These are phyloP conservation scores for Phortica variegata DNA, from an alignment of 1,140 invertebrate genomes.

Conservation along the genomic window DNA sequence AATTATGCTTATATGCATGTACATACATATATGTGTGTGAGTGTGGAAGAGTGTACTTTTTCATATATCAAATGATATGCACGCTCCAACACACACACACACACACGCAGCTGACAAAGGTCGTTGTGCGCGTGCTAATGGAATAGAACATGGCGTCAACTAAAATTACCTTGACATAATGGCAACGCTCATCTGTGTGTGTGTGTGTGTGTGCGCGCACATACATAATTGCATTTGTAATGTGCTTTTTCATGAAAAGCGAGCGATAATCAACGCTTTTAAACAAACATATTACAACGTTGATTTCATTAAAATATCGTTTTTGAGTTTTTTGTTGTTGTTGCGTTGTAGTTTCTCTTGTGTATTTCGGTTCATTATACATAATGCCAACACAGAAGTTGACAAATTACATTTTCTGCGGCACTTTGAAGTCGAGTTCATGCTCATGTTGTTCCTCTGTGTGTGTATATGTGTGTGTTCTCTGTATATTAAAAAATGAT, in stretches of 20 bases:
- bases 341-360: not conserved
- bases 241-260: conserved; percentile 6
- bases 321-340: not conserved
- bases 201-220: conserved; percentile 4
- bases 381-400: conserved; percentile 1
- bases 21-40: not conserved
- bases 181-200: too few relatives aligned
- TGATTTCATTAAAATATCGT: not conserved
- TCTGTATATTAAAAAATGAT: conserved; percentile 18
- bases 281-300: not conserved
- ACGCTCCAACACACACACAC: conserved; percentile 1
- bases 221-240: conserved; percentile 25
- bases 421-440: conserved; percentile 15
- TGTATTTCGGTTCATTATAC: not conserved
- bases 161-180: too few relatives aligned
- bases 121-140: too few relatives aligned
- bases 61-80: too few relatives aligned
- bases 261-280: not conserved
- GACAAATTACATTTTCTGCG: conserved; percentile 28
- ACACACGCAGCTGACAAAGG: conserved; percentile 13
- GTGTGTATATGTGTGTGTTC: too few relatives aligned
- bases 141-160: too few relatives aligned
- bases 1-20: conserved; percentile 7
- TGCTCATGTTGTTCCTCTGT: too few relatives aligned
- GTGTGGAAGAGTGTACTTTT: not conserved